These are phyloP conservation scores for Caiman crocodilus DNA, from an alignment of 2,797 vertebrate species.

Conservation along the genomic window DNA sequence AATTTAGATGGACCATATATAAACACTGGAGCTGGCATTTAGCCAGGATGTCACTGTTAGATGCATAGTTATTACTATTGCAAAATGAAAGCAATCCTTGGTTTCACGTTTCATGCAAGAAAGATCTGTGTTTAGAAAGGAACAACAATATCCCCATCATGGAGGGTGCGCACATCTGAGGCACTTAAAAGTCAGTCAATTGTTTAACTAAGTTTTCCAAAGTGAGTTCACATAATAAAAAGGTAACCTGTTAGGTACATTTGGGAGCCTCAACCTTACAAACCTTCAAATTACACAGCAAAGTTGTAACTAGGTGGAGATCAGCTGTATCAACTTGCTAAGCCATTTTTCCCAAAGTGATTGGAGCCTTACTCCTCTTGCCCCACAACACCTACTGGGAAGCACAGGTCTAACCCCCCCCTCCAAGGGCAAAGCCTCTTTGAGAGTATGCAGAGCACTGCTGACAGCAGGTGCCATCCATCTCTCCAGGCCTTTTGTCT, in stretches of 20 bases:
- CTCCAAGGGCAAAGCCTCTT: too few species aligned
- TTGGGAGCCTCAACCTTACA: not conserved
- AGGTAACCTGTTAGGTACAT: conserved; percentile 32
- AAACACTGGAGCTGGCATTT: not conserved
- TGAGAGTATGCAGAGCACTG: too few species aligned
- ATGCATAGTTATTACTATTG: not conserved
- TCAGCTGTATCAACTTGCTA: not conserved
- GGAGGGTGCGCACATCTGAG: not conserved
- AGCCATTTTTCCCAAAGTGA: too few species aligned
- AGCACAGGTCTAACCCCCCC: too few species aligned
- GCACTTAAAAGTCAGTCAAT: not conserved
- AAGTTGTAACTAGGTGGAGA: not conserved
- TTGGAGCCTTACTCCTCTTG: too few species aligned
- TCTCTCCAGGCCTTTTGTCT: too few species aligned
- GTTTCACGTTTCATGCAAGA: not conserved
- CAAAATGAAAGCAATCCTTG: not conserved
- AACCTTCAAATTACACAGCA: not conserved
- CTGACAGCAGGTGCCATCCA: too few species aligned
- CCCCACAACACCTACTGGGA: too few species aligned
- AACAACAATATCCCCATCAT: not conserved
- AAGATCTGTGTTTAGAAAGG: not conserved
- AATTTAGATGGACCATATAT: not conserved
- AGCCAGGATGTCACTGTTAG: not conserved
- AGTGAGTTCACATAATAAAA: not conserved
- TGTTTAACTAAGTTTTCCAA: conserved; percentile 25